Evolutionary conservation across 2,113 vertebrate species (phyloP), one percentile per base, ranked within the genome.

Genomic region (Paralichthys olivaceus): DNA sequence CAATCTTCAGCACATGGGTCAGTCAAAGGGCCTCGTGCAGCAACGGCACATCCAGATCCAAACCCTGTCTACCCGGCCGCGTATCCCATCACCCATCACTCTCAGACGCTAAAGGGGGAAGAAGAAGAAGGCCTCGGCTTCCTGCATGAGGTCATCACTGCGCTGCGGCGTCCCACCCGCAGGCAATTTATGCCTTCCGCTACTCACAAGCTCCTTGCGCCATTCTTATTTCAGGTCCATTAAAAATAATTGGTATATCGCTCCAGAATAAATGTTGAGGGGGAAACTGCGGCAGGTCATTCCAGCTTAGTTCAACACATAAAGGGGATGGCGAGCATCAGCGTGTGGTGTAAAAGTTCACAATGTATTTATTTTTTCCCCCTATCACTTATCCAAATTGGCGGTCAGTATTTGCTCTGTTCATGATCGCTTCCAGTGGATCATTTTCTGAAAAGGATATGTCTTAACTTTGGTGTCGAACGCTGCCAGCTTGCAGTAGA

Each of bases 231-330:
- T 91, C 76, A 85, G 89, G 81, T 82, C 84, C 84, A 87, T 91
- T 92, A 85, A 83, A 90, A 86, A 75, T 91, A 88, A 92, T 84
- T 88, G 88, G 58, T 26, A 62, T 63, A 79, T 81, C n/a, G 70
- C 80, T 88, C 82, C 86, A 85, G 85, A 86, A 88, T 83, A 86
- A 89, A 87, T 83, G 82, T 86, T 89, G 84, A 77, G 69, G 34
- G 55, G 77, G 84, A 87, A 90, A 81, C 81, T 63, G 19, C 26
- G 66, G 83, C 81, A 69, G 76, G 79, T 85, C 76, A 88, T 72
- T 84, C 76, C 4, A 11, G 20, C 49, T 80, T 51, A 69, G 68
- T 80, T 87, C 84, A 72, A 73, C 68, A 70, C n/a, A 67, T 28
- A 60, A 73, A 79, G 73, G 81, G 75, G 78, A 85, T 45, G 69